Conservation (phyloP, 2,797 vertebrate genomes). For the Mormyrus hasselquistii region DNA sequence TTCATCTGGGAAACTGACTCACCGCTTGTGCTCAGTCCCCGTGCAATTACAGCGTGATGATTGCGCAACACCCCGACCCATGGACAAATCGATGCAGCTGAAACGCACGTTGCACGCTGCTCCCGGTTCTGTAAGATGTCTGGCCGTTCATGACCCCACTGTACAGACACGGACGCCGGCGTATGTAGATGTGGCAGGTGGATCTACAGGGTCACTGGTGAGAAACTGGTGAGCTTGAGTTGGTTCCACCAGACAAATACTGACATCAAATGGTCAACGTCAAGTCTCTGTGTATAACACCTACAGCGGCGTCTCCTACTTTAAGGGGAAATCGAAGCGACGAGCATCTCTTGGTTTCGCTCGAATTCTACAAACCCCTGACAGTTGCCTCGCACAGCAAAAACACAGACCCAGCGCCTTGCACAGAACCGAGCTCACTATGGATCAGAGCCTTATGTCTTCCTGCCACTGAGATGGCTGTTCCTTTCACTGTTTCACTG, state of each 20-base stretch:
- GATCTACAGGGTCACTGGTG: not conserved
- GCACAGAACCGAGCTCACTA: not conserved
- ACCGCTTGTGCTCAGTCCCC: not conserved
- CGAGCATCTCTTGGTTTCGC: not conserved
- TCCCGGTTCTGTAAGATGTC: not conserved
- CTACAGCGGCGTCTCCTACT: not conserved
- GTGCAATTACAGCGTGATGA: not conserved
- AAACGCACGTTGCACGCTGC: not conserved
- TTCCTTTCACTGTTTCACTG: not conserved
- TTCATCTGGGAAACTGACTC: conserved; percentile 12
- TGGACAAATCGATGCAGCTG: not conserved
- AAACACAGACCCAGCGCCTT: not conserved
- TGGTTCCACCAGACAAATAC: not conserved
- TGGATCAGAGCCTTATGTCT: not conserved
- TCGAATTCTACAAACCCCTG: not conserved
- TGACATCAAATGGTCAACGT: not conserved
- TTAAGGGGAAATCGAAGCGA: not conserved
- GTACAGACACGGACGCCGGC: not conserved
- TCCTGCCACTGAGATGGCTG: not conserved
- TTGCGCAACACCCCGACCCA: not conserved
- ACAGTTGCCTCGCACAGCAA: not conserved
- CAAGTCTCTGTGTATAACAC: not conserved
- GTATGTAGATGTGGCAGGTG: not conserved
- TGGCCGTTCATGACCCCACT: not conserved
- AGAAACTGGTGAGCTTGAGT: not conserved